Evolutionary conservation across 2,888 invertebrate genomes (phyloP).

Genomic region (Drosophila kokeensis): DNA sequence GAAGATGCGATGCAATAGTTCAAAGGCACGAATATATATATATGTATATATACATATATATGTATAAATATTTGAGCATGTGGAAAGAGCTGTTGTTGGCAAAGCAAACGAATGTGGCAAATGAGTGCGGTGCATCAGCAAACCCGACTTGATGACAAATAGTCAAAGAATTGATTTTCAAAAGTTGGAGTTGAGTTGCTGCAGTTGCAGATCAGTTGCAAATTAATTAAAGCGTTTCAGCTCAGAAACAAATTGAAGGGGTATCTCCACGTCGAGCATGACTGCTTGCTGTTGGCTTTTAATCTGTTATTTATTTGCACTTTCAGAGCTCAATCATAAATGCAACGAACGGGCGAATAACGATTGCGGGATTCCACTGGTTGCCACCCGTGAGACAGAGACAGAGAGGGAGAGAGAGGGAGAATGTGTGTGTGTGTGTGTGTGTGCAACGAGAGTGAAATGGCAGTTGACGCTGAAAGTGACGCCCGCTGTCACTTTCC

Average conservation of each 20-base stretch:
- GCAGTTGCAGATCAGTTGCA: neutral
- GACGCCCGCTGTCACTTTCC: conserved; percentile 37
- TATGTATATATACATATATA: no score
- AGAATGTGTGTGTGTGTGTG: neutral
- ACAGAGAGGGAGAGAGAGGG: neutral
- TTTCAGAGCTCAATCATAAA: conserved; percentile 26
- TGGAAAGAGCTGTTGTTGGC: neutral
- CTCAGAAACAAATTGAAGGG: neutral
- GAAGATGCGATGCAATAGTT: conserved; percentile 28
- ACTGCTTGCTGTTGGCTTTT: conserved; percentile 10
- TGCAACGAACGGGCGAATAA: conserved; percentile 12
- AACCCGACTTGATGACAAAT: neutral
- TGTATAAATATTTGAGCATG: no score
- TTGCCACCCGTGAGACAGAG: no score
- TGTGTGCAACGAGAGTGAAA: conserved; percentile 19
- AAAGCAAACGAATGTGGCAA: conserved; percentile 1
- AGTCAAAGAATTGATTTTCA: neutral
- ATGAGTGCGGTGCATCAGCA: neutral
- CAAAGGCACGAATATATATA: conserved; percentile 7
- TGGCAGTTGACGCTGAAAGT: conserved; percentile 25
- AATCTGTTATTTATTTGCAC: conserved; percentile 57
- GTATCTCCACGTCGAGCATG: neutral
- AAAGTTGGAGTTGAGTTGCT: neutral
- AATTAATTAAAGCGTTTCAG: neutral
- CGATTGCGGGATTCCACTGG: conserved; percentile 1